Evolutionary conservation across 2,888 invertebrate genomes (phyloP), one percentile per base, ranked within the genome.

Genomic region (Orgyia antiqua): DNA sequence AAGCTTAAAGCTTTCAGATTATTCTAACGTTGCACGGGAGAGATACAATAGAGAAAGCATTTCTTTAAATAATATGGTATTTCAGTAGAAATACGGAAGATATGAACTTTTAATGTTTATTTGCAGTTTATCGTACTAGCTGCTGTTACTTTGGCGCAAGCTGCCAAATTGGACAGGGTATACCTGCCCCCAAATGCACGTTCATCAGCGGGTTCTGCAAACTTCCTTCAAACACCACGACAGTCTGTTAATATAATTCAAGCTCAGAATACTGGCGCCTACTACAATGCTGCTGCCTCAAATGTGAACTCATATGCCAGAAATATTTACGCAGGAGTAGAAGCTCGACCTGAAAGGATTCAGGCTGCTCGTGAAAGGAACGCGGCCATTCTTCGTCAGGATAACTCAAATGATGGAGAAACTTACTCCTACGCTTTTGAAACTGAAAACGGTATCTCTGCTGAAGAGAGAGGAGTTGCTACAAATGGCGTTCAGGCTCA

Each of bases 371-470:
- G 64, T 4, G 84, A 86, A 41, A 78, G 77, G 38, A 77, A 68
- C 24, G 80, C 84, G 13, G 78, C 71, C 10, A 76, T 83, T 17
- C 67, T 86, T 32, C 76, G 83, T 15, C 75, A 74, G 42, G 72
- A 74, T 29, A 72, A 60, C 35, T 58, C 70, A 13, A 79, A 79
- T 35, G 68, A 84, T 54, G 83, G 82, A 36, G 76, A 84, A 28
- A 64, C 61, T 19, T 84, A 71, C 40, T 60, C 76, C 0, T 84
- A 75, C 25, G 68, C 72, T 31, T 84, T 64, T 45, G 82, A 86
- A 42, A 83, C 84, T 20, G 78, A 83, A 33, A 84, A 84, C 37
- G 84, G 84, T 2, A 84, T 86, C 20, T 56, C 46, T 33, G 84
- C 74, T 36, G 82, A 83, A 33, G 83, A 84, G 32, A 75, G 43